Evolutionary conservation across 2,888 invertebrate genomes (phyloP).

Genomic region (Heteromurus nitidus): DNA sequence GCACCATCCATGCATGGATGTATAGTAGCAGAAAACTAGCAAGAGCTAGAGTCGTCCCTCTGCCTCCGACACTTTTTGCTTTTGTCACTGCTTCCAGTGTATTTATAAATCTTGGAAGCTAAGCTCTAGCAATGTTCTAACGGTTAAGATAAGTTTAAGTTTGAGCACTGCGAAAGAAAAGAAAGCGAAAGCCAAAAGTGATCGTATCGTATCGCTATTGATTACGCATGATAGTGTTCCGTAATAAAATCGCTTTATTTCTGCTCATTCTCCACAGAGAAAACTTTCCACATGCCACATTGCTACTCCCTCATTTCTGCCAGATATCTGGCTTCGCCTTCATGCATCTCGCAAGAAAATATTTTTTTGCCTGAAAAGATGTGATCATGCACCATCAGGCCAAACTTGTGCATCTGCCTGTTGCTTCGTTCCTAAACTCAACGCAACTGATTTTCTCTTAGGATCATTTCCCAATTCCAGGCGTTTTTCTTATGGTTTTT

Average conservation of each 20-base stretch:
- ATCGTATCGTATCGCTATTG: slow-evolving; percentile 36
- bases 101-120: slow-evolving; percentile 5
- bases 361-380: slow-evolving; percentile 1
- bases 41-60: no score
- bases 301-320: slow-evolving; percentile 18
- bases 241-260: slow-evolving; percentile 25
- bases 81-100: slow-evolving; percentile 14
- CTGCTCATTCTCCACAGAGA: background rate
- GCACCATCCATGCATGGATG: no score
- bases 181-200: slow-evolving; percentile 37
- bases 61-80: background rate
- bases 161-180: slow-evolving; percentile 5
- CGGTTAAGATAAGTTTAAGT: no score
- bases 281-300: background rate
- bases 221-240: slow-evolving; percentile 34
- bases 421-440: no score
- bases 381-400: background rate
- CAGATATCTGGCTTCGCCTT: background rate
- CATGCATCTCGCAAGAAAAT: background rate
- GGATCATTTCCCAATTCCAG: no score
- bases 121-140: background rate
- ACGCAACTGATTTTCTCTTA: no score
- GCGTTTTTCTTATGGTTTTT: no score
- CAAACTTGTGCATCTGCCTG: background rate
- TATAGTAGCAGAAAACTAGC: no score